Conservation (phyloP, 2,113 vertebrate genomes). For the Anas platyrhynchos region DNA sequence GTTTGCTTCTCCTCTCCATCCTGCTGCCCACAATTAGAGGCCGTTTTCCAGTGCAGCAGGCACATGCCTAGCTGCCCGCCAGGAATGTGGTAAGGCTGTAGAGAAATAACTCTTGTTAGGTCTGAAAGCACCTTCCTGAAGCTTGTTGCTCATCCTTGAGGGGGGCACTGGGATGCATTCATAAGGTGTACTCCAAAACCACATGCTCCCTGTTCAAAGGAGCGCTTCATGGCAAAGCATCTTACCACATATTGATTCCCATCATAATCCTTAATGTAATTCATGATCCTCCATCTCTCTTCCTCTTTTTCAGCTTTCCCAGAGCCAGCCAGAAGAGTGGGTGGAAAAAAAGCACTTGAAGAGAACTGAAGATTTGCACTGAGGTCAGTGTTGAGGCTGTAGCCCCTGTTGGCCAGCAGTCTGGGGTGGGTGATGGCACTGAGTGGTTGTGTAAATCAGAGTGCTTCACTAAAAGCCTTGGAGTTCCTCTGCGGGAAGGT, state of each 20-base stretch:
- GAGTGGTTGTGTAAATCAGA: rapidly evolving
- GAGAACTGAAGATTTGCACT: not conserved
- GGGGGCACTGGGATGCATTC: not conserved
- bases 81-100: not conserved
- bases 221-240: not conserved
- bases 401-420: rapidly evolving
- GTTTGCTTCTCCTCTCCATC: not conserved
- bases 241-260: not conserved
- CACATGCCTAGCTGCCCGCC: not conserved
- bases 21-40: not conserved
- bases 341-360: not conserved
- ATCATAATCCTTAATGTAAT: not conserved
- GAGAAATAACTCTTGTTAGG: not conserved
- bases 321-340: not conserved
- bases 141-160: not conserved
- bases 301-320: not conserved
- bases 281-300: not conserved
- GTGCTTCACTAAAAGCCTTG: not conserved
- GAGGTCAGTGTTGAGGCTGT: slow-evolving; percentile 2
- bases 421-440: not conserved
- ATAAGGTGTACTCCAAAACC: not conserved
- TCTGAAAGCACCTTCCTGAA: not conserved
- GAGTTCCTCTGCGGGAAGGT: not conserved
- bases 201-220: not conserved
- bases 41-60: not conserved